These are phyloP conservation scores for Charina bottae DNA, from an alignment of 2,113 vertebrate genomes.

Conservation along the genomic window DNA sequence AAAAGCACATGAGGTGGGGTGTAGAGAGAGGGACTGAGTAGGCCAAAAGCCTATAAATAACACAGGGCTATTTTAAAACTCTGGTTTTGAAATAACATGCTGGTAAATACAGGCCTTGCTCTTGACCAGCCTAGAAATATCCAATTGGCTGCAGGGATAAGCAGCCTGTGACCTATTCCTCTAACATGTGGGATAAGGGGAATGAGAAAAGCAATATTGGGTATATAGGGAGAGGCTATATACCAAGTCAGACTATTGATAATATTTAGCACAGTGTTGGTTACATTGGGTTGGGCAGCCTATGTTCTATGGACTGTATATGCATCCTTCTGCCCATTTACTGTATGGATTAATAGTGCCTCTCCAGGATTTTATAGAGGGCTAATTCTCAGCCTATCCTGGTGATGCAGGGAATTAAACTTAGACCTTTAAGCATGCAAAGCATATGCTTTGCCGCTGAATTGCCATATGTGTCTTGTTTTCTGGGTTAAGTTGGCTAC, in stretches of 20 bases:
- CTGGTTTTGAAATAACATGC: slow-evolving; percentile 42
- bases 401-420: neutral
- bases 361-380: neutral
- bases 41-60: slow-evolving; percentile 49
- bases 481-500: neutral
- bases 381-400: neutral
- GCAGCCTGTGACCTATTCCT: neutral
- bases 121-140: slow-evolving; percentile 26
- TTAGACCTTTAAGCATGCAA: neutral
- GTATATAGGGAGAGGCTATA: neutral
- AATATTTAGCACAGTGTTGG: neutral
- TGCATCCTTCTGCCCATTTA: neutral
- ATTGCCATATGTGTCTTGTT: neutral
- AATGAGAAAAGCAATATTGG: neutral
- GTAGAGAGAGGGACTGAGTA: slow-evolving; percentile 20
- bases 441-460: neutral
- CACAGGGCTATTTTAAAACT: slow-evolving; percentile 53
- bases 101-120: slow-evolving; percentile 53
- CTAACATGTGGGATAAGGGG: neutral
- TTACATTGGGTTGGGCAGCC: no score
- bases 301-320: neutral
- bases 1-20: slow-evolving; percentile 36
- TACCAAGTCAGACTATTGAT: neutral
- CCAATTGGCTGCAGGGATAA: neutral
- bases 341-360: neutral